These are phyloP conservation scores for Xerus inauris DNA, from an alignment of 2,113 vertebrate genomes.

Conservation along the genomic window DNA sequence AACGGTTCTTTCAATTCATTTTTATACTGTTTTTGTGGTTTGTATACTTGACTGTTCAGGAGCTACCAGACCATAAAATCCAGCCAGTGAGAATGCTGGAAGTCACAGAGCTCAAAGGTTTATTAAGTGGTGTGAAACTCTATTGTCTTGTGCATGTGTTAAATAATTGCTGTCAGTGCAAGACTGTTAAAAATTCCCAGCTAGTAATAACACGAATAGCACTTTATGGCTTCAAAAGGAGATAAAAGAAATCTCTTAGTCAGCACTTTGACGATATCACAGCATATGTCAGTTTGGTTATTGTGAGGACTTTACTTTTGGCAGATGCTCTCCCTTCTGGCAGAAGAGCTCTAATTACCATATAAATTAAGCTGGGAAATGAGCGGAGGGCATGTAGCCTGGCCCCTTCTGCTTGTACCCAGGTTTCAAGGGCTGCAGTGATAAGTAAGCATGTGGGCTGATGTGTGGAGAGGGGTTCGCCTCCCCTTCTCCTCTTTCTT, in stretches of 20 bases:
- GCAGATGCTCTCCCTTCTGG: conserved; percentile 86
- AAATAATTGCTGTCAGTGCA: conserved; percentile 89
- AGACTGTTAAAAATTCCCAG: conserved; percentile 87
- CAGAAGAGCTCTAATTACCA: conserved; percentile 86
- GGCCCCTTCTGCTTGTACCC: conserved; percentile 82
- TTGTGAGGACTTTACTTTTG: conserved; percentile 85
- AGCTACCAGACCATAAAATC: conserved; percentile 90
- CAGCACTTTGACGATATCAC: conserved; percentile 85
- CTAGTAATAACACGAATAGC: conserved; percentile 88
- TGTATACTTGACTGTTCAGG: conserved; percentile 83
- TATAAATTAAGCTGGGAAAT: conserved; percentile 88
- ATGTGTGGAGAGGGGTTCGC: conserved; percentile 75
- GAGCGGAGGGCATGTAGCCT: conserved; percentile 75
- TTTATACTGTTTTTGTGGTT: conserved; percentile 82
- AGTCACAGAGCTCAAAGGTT: conserved; percentile 87
- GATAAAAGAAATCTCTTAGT: conserved; percentile 88
- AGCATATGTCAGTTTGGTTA: conserved; percentile 86
- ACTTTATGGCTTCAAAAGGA: conserved; percentile 85
- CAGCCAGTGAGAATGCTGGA: conserved; percentile 86
- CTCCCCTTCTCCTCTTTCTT: conserved; percentile 80
- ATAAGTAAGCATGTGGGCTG: conserved; percentile 82
- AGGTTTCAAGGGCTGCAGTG: conserved; percentile 77
- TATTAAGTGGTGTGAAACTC: conserved; percentile 89
- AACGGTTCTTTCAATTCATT: conserved; percentile 81
- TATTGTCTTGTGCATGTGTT: conserved; percentile 89